A percentile compares a stretch with the other conserved stretches of the same genome.
phyloP scores from a whole-genome alignment of 2,888 invertebrate genomes.

The Andrena flavipes region DNA sequence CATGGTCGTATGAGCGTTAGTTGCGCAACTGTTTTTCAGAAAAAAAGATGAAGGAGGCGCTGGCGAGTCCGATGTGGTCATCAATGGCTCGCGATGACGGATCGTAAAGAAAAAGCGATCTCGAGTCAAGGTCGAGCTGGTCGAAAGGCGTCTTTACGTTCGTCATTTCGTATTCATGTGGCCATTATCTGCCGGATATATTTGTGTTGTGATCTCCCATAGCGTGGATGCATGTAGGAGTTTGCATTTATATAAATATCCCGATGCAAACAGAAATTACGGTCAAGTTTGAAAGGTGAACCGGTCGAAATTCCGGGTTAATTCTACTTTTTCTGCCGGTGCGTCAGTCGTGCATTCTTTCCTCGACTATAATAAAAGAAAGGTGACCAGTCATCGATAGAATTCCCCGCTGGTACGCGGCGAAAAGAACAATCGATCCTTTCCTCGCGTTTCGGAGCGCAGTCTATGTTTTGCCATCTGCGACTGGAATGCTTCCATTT shows the following conservation, averaged over 20 bases:
- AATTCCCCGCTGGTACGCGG: neutral
- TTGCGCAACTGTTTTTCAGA: constrained; percentile 67
- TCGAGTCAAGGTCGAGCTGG: constrained; percentile 78
- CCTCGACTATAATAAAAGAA: constrained; percentile 17
- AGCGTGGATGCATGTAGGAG: constrained; percentile 31
- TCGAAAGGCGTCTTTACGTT: constrained; percentile 75
- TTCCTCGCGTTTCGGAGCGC: constrained; percentile 3
- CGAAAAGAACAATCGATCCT: neutral
- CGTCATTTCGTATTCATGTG: constrained; percentile 75
- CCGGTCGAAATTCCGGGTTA: constrained; percentile 73
- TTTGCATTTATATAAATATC: constrained; percentile 37
- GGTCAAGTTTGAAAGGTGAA: constrained; percentile 70
- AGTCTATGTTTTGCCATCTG: neutral
- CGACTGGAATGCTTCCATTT: neutral
- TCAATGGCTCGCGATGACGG: constrained; percentile 73
- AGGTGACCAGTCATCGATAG: constrained; percentile 10
- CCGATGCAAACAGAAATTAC: constrained; percentile 54
- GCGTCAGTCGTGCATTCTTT: constrained; percentile 43
- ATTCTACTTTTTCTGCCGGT: constrained; percentile 22
- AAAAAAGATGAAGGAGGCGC: constrained; percentile 41
- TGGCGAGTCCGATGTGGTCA: constrained; percentile 68
- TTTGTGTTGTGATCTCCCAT: constrained; percentile 51
- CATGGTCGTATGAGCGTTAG: constrained; percentile 59
- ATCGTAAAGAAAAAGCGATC: constrained; percentile 80
- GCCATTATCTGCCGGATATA: constrained; percentile 70